Evolutionary conservation across 2,888 invertebrate species (phyloP), one percentile per base, ranked within the genome.

Genomic region (Clepsis dumicolana): DNA sequence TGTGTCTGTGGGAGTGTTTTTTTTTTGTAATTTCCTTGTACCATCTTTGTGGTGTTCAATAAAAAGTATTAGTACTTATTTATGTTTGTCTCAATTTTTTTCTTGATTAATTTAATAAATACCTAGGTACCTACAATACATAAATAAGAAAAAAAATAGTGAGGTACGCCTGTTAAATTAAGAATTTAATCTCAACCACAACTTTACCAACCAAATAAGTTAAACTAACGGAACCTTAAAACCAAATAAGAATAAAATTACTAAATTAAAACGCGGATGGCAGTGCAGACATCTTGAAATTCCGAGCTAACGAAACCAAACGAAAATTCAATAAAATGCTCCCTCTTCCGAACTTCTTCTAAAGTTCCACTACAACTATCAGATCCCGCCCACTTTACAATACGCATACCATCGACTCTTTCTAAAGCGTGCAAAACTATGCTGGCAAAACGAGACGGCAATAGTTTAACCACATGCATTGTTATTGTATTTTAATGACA

Each of bases 311-410:
- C 79, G 76, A 77, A 80, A 81, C 82, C 77, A 64, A 78, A 73
- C 83, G 83, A 89, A 90, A 93, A 92, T 90, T 87, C 89, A 90
- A 91, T 92, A 92, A 92, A 90, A 89, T 78, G 84, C 81, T 82
- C 89, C 87, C 91, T 87, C 89, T 91, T 90, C 83, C 78, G 86
- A 92, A 93, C 89, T 93, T 93, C 92, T 92, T 91, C 85, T 81
- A 85, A 93, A 92, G 87, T 92, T 89, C 57, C 85, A 89, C 89
- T 91, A 90, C 76, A 89, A 91, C 90, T 91, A 91, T 89, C 79
- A 80, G 78, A 80, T 81, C 87, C 84, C 93, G 90, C 91, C 87
- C 80, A 74, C 74, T 65, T 71, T 71, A 74, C 75, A 82, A 70
- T 85, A 72, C 73, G 72, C 35, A 44, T 85, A 79, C 73, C 74